These are phyloP conservation scores for Oedothorax gibbosus DNA, from an alignment of 1,140 invertebrate species.

Conservation along the genomic window DNA sequence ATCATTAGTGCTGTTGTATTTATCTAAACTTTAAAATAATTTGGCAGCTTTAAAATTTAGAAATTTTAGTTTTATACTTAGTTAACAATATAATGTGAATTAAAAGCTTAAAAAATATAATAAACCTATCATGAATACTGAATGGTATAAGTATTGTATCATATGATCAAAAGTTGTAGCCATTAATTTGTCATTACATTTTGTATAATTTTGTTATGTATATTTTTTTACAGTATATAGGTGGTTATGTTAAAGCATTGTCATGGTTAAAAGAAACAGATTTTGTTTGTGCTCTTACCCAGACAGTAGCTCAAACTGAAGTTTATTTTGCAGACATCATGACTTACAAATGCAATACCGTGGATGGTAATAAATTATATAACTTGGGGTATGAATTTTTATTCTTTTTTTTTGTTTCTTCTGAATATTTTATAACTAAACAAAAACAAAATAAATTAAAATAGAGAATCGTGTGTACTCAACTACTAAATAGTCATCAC, in stretches of 20 bases:
- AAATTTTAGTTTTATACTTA: too few relatives aligned
- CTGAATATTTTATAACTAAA: neutral
- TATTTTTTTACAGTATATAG: conserved; percentile 29
- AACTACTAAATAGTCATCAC: neutral
- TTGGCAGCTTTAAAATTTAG: too few relatives aligned
- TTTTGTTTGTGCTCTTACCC: conserved; percentile 32
- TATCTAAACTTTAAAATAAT: too few relatives aligned
- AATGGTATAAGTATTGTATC: too few relatives aligned
- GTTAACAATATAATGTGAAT: too few relatives aligned
- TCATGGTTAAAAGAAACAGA: conserved; percentile 15
- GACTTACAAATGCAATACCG: neutral
- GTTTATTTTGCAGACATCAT: conserved; percentile 32
- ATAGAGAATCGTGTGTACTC: neutral
- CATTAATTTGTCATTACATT: neutral
- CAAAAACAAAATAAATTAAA: neutral
- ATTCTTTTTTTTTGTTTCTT: neutral
- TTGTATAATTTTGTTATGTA: neutral
- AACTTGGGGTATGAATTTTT: neutral
- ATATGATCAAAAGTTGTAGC: neutral
- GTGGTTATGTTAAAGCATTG: conserved; percentile 22
- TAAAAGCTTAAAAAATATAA: too few relatives aligned
- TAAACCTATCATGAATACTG: too few relatives aligned
- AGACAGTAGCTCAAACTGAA: neutral
- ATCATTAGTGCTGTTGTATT: too few relatives aligned
- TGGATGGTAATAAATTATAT: conserved; percentile 2